Base-by-base conservation (phyloP, 2,113 vertebrate genomes). In the Scomber japonicus region DNA sequence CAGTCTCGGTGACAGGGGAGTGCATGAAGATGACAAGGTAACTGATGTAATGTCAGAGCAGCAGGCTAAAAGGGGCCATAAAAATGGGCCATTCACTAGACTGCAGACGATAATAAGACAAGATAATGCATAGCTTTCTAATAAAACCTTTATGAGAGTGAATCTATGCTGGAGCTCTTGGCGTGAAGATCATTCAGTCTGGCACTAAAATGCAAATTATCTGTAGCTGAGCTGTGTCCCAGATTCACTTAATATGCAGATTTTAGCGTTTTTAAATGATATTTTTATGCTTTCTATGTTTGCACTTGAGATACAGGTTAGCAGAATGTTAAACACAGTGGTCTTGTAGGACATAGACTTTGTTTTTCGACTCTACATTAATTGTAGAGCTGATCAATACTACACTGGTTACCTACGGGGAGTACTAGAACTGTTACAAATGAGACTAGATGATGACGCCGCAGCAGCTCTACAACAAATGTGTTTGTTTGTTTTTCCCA, bases 41-140 rank as follows among this genome's bases (percentile, higher is more conserved):
- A 92, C 74, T 75, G 80, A 93, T 93, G 88, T 86, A 66, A 88
- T 76, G 89, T 88, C 82, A 78, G 76, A 81, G 80, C 77, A 31
- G 82, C 60, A 4, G 76, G 75, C 90, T 82, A 87, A 89, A 88
- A 86, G 76, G 66, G 82, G 69, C 85, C 83, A 74, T 92, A 82
- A 88, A 92, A 91, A 87, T 82, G 56, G 84, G 64, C 65, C 82
- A 79, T 80, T 83, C 75, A 55, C 88, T 57, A 30, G 55, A 72
- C 82, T 78, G 83, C 45, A 71, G 81, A 81, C 60, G 74, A 76
- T 91, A 90, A 88, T 84, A 80, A 90, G 87, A 90, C 86, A 85
- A 84, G 91, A 85, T 88, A 92, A 92, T 88, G 75, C 81, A 91
- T 78, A 66, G 84, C 74, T 82, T 85, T 87, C 89, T 79, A 88